Evolutionary conservation across 23 tunicate species (phyloP).

Genomic region (Styela plicata): DNA sequence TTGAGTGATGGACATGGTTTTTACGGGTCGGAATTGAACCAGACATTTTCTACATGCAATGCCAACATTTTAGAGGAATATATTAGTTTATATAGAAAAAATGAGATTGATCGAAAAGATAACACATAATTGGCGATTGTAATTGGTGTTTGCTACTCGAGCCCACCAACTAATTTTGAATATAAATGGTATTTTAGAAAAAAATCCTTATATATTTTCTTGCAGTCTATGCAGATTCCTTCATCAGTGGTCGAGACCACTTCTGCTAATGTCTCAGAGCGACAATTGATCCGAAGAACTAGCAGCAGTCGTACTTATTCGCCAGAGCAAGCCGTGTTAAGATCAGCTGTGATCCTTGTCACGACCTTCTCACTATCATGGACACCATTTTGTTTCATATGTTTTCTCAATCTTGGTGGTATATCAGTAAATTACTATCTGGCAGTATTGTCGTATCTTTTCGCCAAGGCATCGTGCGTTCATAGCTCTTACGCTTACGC

Average conservation of each 20-base stretch:
- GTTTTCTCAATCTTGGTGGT: conserved; percentile 6
- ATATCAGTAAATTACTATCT: conserved; percentile 1
- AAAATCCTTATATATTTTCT: no score
- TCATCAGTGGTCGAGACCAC: neutral
- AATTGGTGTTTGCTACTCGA: no score
- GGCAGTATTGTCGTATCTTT: neutral
- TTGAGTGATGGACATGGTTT: no score
- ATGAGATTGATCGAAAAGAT: no score
- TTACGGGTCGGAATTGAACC: no score
- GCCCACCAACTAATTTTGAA: no score
- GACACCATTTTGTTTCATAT: conserved; percentile 12
- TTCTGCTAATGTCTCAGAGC: neutral
- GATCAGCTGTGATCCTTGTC: conserved; percentile 28
- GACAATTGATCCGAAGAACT: neutral
- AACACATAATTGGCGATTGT: no score
- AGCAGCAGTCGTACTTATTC: neutral
- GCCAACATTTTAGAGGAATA: no score
- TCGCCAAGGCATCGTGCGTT: conserved; percentile 24
- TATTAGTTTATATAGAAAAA: no score
- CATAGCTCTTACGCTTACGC: conserved; percentile 36
- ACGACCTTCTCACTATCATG: conserved; percentile 16
- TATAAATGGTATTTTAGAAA: no score
- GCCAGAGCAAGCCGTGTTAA: conserved; percentile 15
- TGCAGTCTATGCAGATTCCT: no score
- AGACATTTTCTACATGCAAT: no score